phyloP scores from a whole-genome alignment of 1,140 invertebrate species.

The Drosophila ficusphila region DNA sequence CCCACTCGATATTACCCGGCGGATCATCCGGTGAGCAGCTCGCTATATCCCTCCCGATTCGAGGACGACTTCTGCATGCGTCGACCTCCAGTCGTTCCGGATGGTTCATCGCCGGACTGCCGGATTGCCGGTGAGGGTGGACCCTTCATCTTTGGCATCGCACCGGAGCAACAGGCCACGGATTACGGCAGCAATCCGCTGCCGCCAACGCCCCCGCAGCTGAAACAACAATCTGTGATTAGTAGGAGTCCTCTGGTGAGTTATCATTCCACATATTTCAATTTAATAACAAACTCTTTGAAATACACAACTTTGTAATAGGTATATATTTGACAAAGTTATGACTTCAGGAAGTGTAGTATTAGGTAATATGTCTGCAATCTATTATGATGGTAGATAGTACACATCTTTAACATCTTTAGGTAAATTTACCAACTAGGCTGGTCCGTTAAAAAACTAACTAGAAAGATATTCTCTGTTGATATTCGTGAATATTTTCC shows the following conservation, averaged over 20 bases:
- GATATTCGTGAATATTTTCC: not conserved
- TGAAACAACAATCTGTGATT: slow-evolving; percentile 21
- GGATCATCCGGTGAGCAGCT: not conserved
- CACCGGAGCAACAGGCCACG: slow-evolving; percentile 58
- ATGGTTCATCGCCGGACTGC: not conserved
- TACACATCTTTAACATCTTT: too few relatives aligned
- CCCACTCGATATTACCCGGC: slow-evolving; percentile 48
- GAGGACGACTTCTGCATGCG: slow-evolving; percentile 78
- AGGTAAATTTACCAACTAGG: not conserved
- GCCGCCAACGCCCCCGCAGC: slow-evolving; percentile 26
- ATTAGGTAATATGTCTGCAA: too few relatives aligned
- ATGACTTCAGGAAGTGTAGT: too few relatives aligned
- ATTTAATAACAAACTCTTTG: too few relatives aligned
- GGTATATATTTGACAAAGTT: not conserved
- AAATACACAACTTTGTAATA: too few relatives aligned
- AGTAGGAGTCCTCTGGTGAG: slow-evolving; percentile 28
- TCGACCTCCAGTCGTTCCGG: slow-evolving; percentile 2
- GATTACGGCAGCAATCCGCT: slow-evolving; percentile 47
- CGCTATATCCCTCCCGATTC: slow-evolving; percentile 55
- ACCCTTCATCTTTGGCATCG: slow-evolving; percentile 77
- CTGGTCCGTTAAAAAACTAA: slow-evolving; percentile 29
- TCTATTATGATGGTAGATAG: too few relatives aligned
- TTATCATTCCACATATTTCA: not conserved
- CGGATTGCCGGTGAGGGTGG: slow-evolving; percentile 13
- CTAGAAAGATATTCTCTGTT: not conserved